These are phyloP conservation scores for Ephestia elutella DNA, from an alignment of 1,140 invertebrate species.

Conservation along the genomic window DNA sequence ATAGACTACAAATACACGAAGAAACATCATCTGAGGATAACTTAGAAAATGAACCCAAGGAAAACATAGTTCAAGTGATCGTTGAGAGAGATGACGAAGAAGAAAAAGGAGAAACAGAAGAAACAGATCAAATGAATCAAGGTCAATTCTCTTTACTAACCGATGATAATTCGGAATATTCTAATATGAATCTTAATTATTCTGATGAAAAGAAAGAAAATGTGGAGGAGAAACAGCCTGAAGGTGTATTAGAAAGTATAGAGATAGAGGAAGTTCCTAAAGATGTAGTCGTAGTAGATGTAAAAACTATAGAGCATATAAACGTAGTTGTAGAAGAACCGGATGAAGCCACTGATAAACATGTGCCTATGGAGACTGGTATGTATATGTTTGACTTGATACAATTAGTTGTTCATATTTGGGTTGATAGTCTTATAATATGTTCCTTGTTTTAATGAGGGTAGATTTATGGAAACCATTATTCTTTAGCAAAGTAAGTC, in stretches of 20 bases:
- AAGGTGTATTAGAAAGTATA: neutral
- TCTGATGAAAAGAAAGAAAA: slow-evolving; percentile 40
- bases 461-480: too few relatives aligned
- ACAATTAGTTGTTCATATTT: too few relatives aligned
- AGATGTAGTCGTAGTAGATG: neutral
- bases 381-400: neutral
- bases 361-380: slow-evolving; percentile 20
- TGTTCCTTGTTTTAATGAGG: too few relatives aligned
- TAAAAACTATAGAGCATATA: neutral
- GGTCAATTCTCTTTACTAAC: slow-evolving; percentile 45
- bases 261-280: neutral
- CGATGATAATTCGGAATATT: slow-evolving; percentile 54
- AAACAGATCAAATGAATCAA: slow-evolving; percentile 38
- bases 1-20: slow-evolving; percentile 35
- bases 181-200: slow-evolving; percentile 43
- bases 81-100: slow-evolving; percentile 7
- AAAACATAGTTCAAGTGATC: slow-evolving; percentile 11
- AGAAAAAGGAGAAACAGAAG: slow-evolving; percentile 9
- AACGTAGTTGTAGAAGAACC: neutral
- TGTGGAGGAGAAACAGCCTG: slow-evolving; percentile 11
- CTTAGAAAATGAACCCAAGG: slow-evolving; percentile 13
- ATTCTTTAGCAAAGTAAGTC: too few relatives aligned
- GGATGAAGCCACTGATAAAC: neutral
- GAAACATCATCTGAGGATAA: slow-evolving; percentile 12
- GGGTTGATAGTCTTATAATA: too few relatives aligned